These are phyloP conservation scores for Hypotaenidia philippensis DNA, from an alignment of 2,797 vertebrate genomes.

Conservation along the genomic window DNA sequence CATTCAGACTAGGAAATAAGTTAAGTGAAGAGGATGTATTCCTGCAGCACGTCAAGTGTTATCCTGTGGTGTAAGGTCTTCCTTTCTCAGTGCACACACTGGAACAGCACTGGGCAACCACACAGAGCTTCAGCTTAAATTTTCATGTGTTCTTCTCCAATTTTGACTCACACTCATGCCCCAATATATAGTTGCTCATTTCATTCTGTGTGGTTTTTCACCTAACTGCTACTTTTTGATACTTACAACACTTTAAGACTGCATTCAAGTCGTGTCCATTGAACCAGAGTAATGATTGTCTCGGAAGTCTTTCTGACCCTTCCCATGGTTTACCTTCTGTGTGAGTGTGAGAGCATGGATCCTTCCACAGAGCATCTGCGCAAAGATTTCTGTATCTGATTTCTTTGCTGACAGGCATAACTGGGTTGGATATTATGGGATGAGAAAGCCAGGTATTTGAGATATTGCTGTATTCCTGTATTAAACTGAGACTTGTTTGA, in stretches of 20 bases:
- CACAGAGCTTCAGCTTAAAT: background rate
- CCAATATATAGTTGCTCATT: background rate
- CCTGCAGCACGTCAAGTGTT: background rate
- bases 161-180: background rate
- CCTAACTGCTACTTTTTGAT: background rate
- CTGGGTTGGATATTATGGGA: background rate
- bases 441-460: background rate
- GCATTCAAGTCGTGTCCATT: background rate
- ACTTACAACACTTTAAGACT: background rate
- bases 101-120: background rate
- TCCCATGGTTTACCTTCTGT: background rate
- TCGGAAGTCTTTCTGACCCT: background rate
- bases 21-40: background rate
- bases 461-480: background rate
- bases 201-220: background rate
- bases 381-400: background rate
- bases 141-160: background rate
- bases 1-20: background rate
- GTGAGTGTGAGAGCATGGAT: background rate
- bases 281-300: background rate
- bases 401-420: background rate
- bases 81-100: background rate
- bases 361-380: background rate
- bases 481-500: slow-evolving; percentile 1
- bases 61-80: background rate